phyloP scores from a whole-genome alignment of 2,797 vertebrate genomes.

The Bradypodion pumilum region DNA sequence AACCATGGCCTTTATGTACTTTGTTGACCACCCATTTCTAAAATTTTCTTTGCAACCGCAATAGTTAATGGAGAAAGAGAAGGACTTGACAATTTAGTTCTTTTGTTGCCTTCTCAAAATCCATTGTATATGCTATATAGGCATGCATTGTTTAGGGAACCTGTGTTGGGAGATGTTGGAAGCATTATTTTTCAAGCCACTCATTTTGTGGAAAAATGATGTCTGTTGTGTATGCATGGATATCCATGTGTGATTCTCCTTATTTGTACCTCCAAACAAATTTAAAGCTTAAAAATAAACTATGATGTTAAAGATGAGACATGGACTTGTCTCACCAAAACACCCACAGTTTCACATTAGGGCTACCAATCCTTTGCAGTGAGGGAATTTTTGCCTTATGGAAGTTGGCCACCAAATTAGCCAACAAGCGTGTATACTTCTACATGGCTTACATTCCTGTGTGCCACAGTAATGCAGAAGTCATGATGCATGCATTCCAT shows the following conservation, averaged over 20 bases:
- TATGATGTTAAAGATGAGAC: neutral
- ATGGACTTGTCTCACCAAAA: neutral
- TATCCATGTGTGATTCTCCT: neutral
- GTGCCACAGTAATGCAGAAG: neutral
- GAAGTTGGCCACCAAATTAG: neutral
- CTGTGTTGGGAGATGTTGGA: neutral
- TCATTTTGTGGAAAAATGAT: neutral
- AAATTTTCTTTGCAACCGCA: neutral
- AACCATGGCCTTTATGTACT: neutral
- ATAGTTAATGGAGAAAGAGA: neutral
- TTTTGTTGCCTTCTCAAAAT: neutral
- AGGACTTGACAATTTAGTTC: neutral
- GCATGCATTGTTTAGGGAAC: neutral
- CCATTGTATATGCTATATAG: neutral
- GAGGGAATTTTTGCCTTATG: neutral
- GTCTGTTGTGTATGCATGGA: neutral
- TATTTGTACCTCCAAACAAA: neutral
- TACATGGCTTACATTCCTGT: too few species aligned
- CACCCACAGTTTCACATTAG: neutral
- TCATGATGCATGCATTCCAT: neutral
- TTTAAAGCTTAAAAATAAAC: neutral
- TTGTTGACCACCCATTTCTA: neutral
- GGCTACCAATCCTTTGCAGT: neutral
- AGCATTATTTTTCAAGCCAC: neutral
- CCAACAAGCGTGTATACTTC: neutral